Percentiles rank a stretch among this genome's conserved stretches.
Conservation (phyloP, 2,888 invertebrate species). For the Diplazon laetatorius region DNA sequence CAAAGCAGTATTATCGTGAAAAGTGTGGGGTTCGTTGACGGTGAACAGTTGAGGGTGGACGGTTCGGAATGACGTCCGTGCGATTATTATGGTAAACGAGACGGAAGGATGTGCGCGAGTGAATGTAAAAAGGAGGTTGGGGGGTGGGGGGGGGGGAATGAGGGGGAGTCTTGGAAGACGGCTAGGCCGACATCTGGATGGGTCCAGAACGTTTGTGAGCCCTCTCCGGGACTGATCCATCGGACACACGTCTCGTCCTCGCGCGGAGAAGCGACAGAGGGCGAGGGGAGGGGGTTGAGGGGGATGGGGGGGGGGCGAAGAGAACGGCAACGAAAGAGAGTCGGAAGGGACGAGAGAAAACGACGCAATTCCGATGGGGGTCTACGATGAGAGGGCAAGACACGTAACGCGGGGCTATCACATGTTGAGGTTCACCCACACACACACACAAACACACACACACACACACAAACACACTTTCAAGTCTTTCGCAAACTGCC, state of each 20-base stretch:
- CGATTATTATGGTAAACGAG: slow-evolving; percentile 29
- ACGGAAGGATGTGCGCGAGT: slow-evolving; percentile 10
- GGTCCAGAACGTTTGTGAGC: too few relatives aligned
- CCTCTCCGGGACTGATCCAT: slow-evolving; percentile 54
- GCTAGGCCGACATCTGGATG: too few relatives aligned
- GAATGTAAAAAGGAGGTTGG: too few relatives aligned
- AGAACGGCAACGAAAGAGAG: slow-evolving; percentile 28
- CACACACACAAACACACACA: too few relatives aligned
- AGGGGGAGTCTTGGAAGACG: too few relatives aligned
- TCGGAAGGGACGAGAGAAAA: slow-evolving; percentile 29
- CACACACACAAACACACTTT: too few relatives aligned
- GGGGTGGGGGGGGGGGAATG: too few relatives aligned
- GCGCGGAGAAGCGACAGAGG: not conserved
- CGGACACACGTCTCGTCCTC: slow-evolving; percentile 40
- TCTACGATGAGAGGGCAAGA: slow-evolving; percentile 37
- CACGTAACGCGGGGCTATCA: slow-evolving; percentile 16
- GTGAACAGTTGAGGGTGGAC: too few relatives aligned
- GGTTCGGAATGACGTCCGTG: too few relatives aligned
- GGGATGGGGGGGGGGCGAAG: slow-evolving; percentile 13
- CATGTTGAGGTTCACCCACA: not conserved
- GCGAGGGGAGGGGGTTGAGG: slow-evolving; percentile 18
- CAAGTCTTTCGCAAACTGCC: slow-evolving; percentile 51
- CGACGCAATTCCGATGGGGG: slow-evolving; percentile 20
- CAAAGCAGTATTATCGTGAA: too few relatives aligned
- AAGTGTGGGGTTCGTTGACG: too few relatives aligned